Evolutionary conservation across 2,797 vertebrate genomes (phyloP), one percentile per base, ranked within the genome.

Genomic region (Manis pentadactyla): DNA sequence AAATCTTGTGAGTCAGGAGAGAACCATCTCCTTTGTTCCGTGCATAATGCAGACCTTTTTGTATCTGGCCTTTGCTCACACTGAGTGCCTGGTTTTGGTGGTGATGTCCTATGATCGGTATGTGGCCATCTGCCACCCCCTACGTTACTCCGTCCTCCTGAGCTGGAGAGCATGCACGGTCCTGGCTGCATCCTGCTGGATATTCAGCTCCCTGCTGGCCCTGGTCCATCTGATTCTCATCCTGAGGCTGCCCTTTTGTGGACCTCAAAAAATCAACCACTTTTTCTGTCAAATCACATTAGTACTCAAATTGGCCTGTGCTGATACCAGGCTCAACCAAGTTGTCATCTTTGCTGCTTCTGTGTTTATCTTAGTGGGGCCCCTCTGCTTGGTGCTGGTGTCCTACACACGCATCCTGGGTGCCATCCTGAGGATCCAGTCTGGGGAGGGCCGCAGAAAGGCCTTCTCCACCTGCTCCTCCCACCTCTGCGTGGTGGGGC

Each of bases 271-370:
- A 61, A 57, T 94, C 29, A 86, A 94, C 8, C 92, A 96, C 79
- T 86, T 92, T 31, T 94, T 89, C 61, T 94, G 96, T 94, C 57
- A 97, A 69, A 92, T 94, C 61, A 18, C 93, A 15, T 92, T 81
- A 6, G 74, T 94, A 14, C 42, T 96, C 39, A 94, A 42, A 37
- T 7, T 87, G 74, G 85, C 75, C 68, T 96, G 94, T 86, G 94
- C 89, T 7, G 61, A 97, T 51, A 94, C 15, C 1, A 55, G 81
- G 11, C 74, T 94, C 68, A 90, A 83, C 55, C 82, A 96, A 51
- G 11, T 25, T 0, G 55, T 93, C 12, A 18, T 96, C 17, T 96
- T 93, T 57, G 59, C 37, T 5, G 0, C 49, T 9, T 94, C 37
- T 3, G 64, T 93, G 64, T 88, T 34, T 3, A 4, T 91, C 0